Evolutionary conservation across 2,113 vertebrate genomes (phyloP).

Genomic region (Ibidorhyncha struthersii): DNA sequence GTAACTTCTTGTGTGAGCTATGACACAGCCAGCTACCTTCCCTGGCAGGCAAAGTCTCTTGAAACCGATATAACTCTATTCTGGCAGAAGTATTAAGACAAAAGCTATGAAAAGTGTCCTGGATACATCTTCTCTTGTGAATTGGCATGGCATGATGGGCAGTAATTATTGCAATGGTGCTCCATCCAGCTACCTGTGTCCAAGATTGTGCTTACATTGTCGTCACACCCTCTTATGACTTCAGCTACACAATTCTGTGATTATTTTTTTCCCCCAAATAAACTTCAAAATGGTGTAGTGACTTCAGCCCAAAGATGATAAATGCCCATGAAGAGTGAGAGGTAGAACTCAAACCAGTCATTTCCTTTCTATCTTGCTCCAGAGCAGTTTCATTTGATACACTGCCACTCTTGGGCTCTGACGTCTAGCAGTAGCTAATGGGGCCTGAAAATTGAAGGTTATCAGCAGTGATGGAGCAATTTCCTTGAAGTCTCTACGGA

Average conservation of each 20-base stretch:
- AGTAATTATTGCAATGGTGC: not conserved
- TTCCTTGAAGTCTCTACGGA: not conserved
- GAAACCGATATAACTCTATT: not conserved
- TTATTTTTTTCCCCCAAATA: not conserved
- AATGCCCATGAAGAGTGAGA: not conserved
- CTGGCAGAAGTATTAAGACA: not conserved
- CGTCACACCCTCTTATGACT: not conserved
- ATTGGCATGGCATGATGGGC: not conserved
- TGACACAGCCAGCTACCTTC: not conserved
- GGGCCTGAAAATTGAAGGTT: not conserved
- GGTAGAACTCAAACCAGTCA: not conserved
- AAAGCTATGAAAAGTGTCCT: not conserved
- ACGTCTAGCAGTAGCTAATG: not conserved
- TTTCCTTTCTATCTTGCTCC: not conserved
- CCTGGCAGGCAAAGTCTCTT: not conserved
- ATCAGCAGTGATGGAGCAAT: not conserved
- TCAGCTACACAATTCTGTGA: not conserved
- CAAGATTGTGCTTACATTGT: not conserved
- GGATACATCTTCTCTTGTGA: not conserved
- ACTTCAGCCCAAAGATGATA: not conserved
- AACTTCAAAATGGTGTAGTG: not conserved
- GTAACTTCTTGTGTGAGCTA: not conserved
- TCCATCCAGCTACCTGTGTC: not conserved
- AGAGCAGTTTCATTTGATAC: not conserved
- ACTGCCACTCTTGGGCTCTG: not conserved